Base-by-base conservation (phyloP, 2,797 vertebrate species). In the Mormyrops boulengeri region DNA sequence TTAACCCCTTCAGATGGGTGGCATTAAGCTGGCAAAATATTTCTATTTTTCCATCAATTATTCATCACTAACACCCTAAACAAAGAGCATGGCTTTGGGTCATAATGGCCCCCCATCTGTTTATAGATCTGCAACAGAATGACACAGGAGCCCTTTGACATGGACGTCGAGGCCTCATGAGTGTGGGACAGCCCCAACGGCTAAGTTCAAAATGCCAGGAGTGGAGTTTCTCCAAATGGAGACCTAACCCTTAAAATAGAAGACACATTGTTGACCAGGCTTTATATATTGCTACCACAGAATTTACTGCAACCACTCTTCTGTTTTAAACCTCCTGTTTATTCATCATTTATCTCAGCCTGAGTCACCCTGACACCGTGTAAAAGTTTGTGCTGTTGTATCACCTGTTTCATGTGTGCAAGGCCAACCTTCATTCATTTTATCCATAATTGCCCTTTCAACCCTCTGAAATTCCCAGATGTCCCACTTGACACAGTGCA, bases 1-100 rank as follows among this genome's bases (percentile, higher is more conserved):
- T 96, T 96, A 96, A 96, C 95, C 96, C 94, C 94, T 94, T 95
- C 94, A 94, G 94, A 94, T 91, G 93, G 90, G 90, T 92, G 92
- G 93, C 95, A 94, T 89, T 93, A 94, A 95, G 93, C 94, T 95
- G 95, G 95, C 96, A 95, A 96, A 96, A 97, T 96, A 97, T 96
- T 96, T 96, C 94, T 95, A 96, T 96, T 95, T 96, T 96, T 96
- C 91, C 95, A 97, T 97, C 96, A 97, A 97, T 97, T 96, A 96
- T 97, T 97, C 93, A 97, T 96, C 95, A 95, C 96, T 26, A 50
- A 92, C 94, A 94, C 89, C 93, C 94, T 94, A 95, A 97, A 95
- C 96, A 96, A 95, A 96, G 95, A 94, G 93, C 90, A 17, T 17
- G 94, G 94, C 93, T 96, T 94, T 93, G 50, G 94, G 91, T 90